These are phyloP conservation scores for Eriocheir sinensis DNA, from an alignment of 1,140 invertebrate genomes.

Conservation along the genomic window DNA sequence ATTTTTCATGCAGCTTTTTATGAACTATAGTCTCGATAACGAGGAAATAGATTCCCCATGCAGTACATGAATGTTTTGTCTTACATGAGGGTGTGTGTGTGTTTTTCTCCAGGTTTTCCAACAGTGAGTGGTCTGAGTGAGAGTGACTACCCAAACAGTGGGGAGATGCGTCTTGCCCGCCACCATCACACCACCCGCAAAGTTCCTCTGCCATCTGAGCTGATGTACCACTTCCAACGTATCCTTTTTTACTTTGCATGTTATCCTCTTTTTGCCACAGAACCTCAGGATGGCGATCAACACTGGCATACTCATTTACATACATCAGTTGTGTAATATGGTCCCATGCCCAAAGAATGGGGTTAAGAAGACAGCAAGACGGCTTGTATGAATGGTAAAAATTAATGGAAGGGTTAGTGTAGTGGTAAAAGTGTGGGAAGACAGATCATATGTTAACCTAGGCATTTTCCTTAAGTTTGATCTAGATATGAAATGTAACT, in stretches of 20 bases:
- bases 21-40: no score
- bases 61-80: no score
- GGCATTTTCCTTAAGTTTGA: constrained; percentile 69
- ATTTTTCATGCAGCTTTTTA: no score
- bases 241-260: constrained; percentile 84
- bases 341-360: not conserved
- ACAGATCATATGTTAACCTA: constrained; percentile 70
- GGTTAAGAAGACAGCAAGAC: not conserved
- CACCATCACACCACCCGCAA: constrained; percentile 91
- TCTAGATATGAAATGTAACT: constrained; percentile 82
- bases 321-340: not conserved
- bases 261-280: no score
- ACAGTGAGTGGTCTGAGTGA: constrained; percentile 94
- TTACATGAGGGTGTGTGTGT: no score
- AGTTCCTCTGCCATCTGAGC: constrained; percentile 94
- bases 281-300: no score
- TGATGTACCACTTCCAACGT: constrained; percentile 94
- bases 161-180: constrained; percentile 84
- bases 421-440: no score
- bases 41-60: no score
- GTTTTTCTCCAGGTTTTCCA: constrained; percentile 82
- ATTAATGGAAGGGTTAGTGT: not conserved
- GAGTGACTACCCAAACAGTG: constrained; percentile 92
- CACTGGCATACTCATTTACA: no score
- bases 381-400: not conserved